A percentile compares a stretch with the other conserved stretches of the same genome.
phyloP scores from a whole-genome alignment of 2,888 invertebrate genomes.

The Mantis religiosa region DNA sequence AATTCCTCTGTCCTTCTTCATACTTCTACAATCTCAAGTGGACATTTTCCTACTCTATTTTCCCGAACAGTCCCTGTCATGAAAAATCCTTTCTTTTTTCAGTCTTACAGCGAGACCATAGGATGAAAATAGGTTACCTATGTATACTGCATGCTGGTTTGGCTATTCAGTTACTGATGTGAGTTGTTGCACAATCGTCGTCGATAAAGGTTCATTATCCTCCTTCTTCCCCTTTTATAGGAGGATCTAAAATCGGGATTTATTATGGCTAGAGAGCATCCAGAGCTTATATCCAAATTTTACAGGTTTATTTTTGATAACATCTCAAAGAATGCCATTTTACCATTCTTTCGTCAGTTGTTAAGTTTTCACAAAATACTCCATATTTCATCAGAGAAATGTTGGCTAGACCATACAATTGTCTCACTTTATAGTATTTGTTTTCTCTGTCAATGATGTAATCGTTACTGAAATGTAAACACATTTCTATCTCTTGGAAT shows the following conservation, averaged over 20 bases:
- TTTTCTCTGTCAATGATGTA: too few species aligned
- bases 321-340: neutral
- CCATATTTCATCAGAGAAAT: too few species aligned
- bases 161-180: neutral
- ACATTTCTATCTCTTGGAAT: too few species aligned
- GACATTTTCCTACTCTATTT: neutral
- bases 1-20: neutral
- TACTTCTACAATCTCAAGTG: neutral
- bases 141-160: neutral
- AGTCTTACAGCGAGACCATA: neutral
- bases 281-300: neutral
- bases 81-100: neutral
- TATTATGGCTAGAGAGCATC: neutral
- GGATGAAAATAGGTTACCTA: neutral
- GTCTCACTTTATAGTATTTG: too few species aligned
- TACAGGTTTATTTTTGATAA: neutral
- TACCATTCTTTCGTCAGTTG: neutral
- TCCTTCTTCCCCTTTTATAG: neutral
- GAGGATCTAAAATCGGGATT: neutral
- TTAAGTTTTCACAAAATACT: neutral
- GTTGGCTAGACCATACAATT: neutral
- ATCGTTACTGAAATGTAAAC: too few species aligned
- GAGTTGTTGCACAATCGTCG: neutral
- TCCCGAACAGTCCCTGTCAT: neutral
- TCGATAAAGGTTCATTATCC: neutral